Evolutionary conservation across 2,113 vertebrate genomes (phyloP), one percentile per base, ranked within the genome.

Genomic region (Stomatorhinus ivindoensis): DNA sequence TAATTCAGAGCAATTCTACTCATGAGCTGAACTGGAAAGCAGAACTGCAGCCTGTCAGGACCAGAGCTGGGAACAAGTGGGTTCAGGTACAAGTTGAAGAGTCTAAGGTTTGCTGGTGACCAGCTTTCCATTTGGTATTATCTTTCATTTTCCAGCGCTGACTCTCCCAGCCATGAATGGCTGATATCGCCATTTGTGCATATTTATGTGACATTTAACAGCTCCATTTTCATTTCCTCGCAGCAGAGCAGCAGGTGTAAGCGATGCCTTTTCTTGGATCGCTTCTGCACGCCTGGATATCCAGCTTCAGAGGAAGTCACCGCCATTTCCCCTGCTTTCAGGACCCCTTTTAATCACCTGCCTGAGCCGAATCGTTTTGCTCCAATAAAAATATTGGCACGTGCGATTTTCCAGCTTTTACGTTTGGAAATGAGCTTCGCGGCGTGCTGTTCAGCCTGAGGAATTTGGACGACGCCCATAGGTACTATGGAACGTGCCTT

Each of bases 341-440:
- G 88, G 21, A 46, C 65, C 10, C 42, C 8, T 53, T 69, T 31
- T 53, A 85, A 89, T 39, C 51, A 89, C 31, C 48, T 15, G 27
- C 50, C 42, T 8, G 8, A 65, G 51, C 51, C 39, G 15, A 86
- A 86, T 35, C 44, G 51, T 19, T 31, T 13, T 39, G 21, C 51
- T 89, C 88, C 88, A 89, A 89, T 24, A 65, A 39, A 89, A 89
- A 89, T 65, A 89, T 8, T 24, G 42, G 31, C 42, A 3, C 42
- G 27, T 65, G 7, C 19, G 17, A 61, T 85, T 85, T 89, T 48
- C n/a, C 53, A 47, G 82, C 44, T 31, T 61, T 47, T 31, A 31
- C 15, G 3, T 35, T 35, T 86, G 51, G 53, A 31, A 55, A 31
- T 50, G 51, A 84, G 55, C 35, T 6, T 17, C 19, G 35, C 42